Evolutionary conservation across 2,113 vertebrate genomes (phyloP), one percentile per base, ranked within the genome.

Genomic region (Corythaeola cristata): DNA sequence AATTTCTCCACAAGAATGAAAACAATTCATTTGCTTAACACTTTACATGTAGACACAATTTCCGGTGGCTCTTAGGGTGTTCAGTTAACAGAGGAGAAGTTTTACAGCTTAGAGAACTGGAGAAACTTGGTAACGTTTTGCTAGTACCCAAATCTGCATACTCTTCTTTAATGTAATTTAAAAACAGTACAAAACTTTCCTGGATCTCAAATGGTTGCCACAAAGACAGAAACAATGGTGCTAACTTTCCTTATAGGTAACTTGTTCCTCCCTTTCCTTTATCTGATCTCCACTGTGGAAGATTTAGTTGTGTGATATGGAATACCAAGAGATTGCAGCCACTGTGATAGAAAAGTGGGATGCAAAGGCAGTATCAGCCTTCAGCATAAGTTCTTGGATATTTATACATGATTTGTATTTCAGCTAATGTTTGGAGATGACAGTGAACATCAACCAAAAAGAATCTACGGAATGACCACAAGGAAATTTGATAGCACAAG

Each of bases 271-370:
- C 24, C 33, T 73, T 58, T 52, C 27, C 7, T 71, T 64, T 77
- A 39, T n/a, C 37, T 64, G 6, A 16, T 45, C 28, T 53, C 56
- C 24, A 27, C 16, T 45, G 45, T 39, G n/a, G 44, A 71, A 88
- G 24, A 58, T 23, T 35, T 55, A 35, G 50, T 41, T 81, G 4
- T 1, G 3, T 22, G 11, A 3, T 52, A 35, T 35, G 9, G 28
- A 77, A 32, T 3, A 26, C 6, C 19, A 52, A 28, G 53, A 72
- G 30, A 73, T 24, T 1, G 2, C 28, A 50, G 8, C 15, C 3
- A 1, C 20, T 12, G 2, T 73, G 27, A 47, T 0, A 1, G 28
- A 37, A 24, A 90, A 62, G 2, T n/a, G 9, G 8, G 4, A 19
- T 11, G 15, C 35, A 85, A 74, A 85, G 37, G 6, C 5, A 68